Base-by-base conservation (phyloP, 64 coral and sea anemone species). In the Montipora foliosa region DNA sequence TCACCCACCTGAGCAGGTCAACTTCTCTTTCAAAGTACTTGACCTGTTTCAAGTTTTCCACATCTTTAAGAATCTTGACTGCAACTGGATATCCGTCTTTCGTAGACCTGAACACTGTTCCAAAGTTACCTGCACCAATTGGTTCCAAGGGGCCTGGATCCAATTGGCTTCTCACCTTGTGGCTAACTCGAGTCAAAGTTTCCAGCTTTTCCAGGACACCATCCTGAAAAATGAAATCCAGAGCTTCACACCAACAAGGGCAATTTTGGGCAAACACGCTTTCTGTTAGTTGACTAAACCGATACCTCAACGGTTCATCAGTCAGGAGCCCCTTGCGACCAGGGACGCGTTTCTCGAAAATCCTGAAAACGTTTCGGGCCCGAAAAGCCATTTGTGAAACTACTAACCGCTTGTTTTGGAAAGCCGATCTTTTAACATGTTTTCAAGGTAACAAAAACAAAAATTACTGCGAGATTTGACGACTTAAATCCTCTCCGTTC, bases 21-120 rank as follows among this genome's bases (percentile, higher is more conserved):
- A 94, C 93, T 60, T 94, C 93, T 68, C 93, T 67, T 50, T 94
- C 93, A 84, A 90, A 94, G n/a, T 45, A 68, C 79, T 84, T 7
- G 6, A 94, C 67, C 44, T 90, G 80, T 44, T 70, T 90, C 37
- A 4, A 55, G 59, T 67, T 84, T 13, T 90, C 72, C 4, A 94
- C 58, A 62, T 94, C 83, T 68, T 90, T 94, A 22, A 94, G 46
- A 19, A 89, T 94, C 78, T 94, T 94, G 1, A 94, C 93, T 22
- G 93, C 93, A 71, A 94, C 93, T 8, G 67, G 87, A 21, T 75
- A 75, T 2, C 93, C 93, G 9, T 89, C 76, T 8, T 81, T 87
- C 46, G 89, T 90, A 6, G 93, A 87, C 21, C 51, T 72, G 49
- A 67, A 94, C 20, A 94, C 93, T 79, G 89, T 70, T 49, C 93